These are phyloP conservation scores for Drosophila varians DNA, from an alignment of 1,140 invertebrate species.

Conservation along the genomic window DNA sequence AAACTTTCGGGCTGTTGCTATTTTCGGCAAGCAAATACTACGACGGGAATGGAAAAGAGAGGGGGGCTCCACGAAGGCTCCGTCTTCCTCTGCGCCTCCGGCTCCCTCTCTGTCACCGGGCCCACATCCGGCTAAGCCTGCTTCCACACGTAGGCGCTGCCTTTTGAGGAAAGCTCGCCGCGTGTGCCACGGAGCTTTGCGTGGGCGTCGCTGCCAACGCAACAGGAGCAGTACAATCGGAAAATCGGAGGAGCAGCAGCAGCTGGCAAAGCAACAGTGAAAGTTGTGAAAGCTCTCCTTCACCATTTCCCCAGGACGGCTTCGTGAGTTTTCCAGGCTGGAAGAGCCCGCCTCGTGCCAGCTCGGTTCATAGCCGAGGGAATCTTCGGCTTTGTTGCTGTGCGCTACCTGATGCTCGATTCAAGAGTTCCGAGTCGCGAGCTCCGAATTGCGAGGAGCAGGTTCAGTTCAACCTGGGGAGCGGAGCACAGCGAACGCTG, in stretches of 20 bases:
- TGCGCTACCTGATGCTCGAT: constrained; percentile 28
- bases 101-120: background rate
- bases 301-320: constrained; percentile 53
- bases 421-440: constrained; percentile 31
- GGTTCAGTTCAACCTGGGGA: constrained; percentile 81
- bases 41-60: background rate
- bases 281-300: constrained; percentile 59
- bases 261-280: constrained; percentile 54
- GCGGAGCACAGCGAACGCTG: constrained; percentile 75
- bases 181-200: constrained; percentile 28
- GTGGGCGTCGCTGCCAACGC: constrained; percentile 59
- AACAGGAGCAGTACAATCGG: constrained; percentile 43
- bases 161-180: constrained; percentile 24
- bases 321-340: constrained; percentile 45
- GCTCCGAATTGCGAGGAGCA: constrained; percentile 58
- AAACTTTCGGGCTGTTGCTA: constrained; percentile 66
- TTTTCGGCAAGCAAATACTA: constrained; percentile 57
- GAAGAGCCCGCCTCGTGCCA: constrained; percentile 27
- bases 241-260: constrained; percentile 12
- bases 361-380: background rate
- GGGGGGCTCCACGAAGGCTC: constrained; percentile 16
- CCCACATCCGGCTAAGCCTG: background rate
- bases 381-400: constrained; percentile 13
- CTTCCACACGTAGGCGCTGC: constrained; percentile 38
- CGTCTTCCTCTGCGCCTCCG: background rate